Evolutionary conservation across 2,113 vertebrate genomes (phyloP).

Genomic region (Nyctereutes procyonoides): DNA sequence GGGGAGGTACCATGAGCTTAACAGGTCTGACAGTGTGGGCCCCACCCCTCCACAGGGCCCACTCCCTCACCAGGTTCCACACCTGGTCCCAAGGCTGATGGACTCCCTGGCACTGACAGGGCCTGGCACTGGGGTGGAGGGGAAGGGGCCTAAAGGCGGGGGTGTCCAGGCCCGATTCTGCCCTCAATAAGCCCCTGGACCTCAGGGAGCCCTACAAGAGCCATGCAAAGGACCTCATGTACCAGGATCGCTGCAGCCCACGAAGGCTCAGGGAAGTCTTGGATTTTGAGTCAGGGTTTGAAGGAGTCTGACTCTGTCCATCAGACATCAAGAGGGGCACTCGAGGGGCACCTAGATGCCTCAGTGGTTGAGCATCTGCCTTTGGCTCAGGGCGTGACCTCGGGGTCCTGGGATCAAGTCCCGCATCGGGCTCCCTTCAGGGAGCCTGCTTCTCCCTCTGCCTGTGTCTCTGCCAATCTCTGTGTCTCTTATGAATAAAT

Average conservation of each 20-base stretch:
- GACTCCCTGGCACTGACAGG: not conserved
- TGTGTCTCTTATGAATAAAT: too few species aligned
- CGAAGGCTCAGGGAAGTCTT: not conserved
- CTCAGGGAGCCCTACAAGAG: accelerated
- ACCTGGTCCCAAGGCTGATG: not conserved
- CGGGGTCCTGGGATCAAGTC: too few species aligned
- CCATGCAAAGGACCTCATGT: not conserved
- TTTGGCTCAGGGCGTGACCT: too few species aligned
- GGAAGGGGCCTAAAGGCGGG: not conserved
- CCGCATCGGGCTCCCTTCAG: too few species aligned
- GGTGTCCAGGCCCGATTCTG: not conserved
- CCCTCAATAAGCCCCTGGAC: accelerated
- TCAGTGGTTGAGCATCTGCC: too few species aligned
- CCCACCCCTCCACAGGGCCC: not conserved
- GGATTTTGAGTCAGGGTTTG: not conserved
- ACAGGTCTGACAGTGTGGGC: not conserved
- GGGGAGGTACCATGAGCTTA: accelerated
- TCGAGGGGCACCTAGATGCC: not conserved
- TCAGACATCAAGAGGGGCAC: not conserved
- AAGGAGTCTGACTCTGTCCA: too few species aligned
- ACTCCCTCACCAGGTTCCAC: not conserved
- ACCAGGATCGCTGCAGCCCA: not conserved
- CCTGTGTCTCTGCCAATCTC: too few species aligned
- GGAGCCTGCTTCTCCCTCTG: too few species aligned
- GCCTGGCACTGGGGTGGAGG: not conserved